These are phyloP conservation scores for Pogonophryne albipinna DNA, from an alignment of 2,797 vertebrate genomes.

Conservation along the genomic window DNA sequence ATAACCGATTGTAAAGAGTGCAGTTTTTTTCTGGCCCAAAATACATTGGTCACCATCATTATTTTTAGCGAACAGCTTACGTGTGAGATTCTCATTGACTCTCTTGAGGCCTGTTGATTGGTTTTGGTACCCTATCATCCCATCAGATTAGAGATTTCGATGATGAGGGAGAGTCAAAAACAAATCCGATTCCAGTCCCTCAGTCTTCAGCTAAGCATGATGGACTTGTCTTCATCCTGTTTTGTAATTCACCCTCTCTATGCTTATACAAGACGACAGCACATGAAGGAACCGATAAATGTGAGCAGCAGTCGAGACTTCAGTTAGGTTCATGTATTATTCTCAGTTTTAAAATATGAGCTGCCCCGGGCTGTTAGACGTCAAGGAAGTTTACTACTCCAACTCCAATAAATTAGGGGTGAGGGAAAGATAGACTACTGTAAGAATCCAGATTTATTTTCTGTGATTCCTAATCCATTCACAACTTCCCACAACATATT, in stretches of 20 bases:
- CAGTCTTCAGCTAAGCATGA: conserved; percentile 48
- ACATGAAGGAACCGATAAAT: conserved; percentile 30
- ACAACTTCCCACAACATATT: too few species aligned
- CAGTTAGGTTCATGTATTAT: conserved; percentile 22
- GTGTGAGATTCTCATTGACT: conserved; percentile 22
- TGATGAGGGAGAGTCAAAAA: conserved; percentile 46
- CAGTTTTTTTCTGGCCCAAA: neutral
- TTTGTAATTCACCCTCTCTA: conserved; percentile 36
- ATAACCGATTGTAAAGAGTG: neutral
- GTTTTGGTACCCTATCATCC: conserved; percentile 41
- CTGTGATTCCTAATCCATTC: too few species aligned
- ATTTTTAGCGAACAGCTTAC: neutral
- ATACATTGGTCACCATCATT: neutral
- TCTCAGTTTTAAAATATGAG: conserved; percentile 1
- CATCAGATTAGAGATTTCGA: conserved; percentile 60
- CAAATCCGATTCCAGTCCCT: conserved; percentile 47
- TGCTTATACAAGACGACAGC: conserved; percentile 34
- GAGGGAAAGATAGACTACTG: too few species aligned
- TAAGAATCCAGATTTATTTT: too few species aligned
- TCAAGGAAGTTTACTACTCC: neutral
- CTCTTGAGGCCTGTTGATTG: conserved; percentile 34
- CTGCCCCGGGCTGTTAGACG: neutral
- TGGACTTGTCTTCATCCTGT: conserved; percentile 36
- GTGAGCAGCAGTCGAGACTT: conserved; percentile 12
- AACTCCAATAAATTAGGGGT: neutral